Evolutionary conservation across 2,113 vertebrate genomes (phyloP).

Genomic region (Aythya baeri): DNA sequence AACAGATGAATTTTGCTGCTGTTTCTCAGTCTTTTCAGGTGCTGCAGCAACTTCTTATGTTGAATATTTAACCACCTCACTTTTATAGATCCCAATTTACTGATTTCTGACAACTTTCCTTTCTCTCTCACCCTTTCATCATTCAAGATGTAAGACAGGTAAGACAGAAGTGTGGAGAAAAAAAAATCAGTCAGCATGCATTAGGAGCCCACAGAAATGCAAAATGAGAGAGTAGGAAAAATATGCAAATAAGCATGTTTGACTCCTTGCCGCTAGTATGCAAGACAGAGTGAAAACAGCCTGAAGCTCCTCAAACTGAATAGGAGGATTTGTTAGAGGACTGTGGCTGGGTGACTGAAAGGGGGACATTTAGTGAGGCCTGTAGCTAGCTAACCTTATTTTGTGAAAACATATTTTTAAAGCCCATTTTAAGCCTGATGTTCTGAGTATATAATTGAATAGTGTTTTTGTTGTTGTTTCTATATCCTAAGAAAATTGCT

Average conservation of each 20-base stretch:
- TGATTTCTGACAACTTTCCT: conserved; percentile 8
- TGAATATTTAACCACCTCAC: background rate
- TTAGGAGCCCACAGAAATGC: background rate
- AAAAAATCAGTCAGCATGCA: background rate
- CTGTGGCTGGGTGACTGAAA: background rate
- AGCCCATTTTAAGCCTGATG: background rate
- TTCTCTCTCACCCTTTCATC: background rate
- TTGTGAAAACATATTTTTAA: background rate
- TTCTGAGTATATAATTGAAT: background rate
- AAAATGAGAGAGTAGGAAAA: background rate
- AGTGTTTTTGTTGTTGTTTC: background rate
- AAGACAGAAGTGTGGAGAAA: background rate
- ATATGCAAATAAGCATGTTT: background rate
- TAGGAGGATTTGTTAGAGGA: background rate
- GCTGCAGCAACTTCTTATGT: background rate
- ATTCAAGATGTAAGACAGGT: background rate
- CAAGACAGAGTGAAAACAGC: background rate
- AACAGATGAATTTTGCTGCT: background rate
- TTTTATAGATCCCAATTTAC: background rate
- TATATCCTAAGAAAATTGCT: background rate
- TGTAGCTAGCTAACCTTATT: background rate
- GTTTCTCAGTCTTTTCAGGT: background rate
- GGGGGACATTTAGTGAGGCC: background rate
- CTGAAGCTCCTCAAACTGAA: background rate
- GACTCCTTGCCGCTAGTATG: background rate